phyloP scores from a whole-genome alignment of 2,113 vertebrate genomes.

The Cephalopholis sonnerati region DNA sequence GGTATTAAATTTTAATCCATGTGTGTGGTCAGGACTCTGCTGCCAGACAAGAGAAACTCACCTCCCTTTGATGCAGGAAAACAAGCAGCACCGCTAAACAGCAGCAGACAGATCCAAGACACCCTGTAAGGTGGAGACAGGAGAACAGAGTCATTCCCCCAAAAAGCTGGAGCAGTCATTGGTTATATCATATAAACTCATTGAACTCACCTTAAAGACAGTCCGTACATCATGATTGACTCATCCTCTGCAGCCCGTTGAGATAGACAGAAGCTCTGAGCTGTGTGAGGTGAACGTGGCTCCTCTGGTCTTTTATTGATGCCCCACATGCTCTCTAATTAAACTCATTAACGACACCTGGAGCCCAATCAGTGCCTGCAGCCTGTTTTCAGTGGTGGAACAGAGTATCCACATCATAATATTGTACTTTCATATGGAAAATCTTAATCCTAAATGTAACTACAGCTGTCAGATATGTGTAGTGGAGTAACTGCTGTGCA shows the following conservation, averaged over 20 bases:
- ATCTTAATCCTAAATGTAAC: no score
- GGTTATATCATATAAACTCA: no score
- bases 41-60: background rate
- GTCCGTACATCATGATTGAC: slow-evolving; percentile 6
- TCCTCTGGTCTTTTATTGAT: background rate
- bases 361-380: background rate
- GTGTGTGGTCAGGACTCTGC: no score
- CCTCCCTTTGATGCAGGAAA: slow-evolving; percentile 19
- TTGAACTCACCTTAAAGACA: slow-evolving; percentile 6
- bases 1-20: no score
- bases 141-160: fast-evolving
- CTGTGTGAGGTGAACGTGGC: no score
- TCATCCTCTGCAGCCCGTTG: background rate
- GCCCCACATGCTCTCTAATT: slow-evolving; percentile 3
- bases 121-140: background rate
- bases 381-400: background rate
- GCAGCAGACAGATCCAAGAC: slow-evolving; percentile 47
- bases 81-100: slow-evolving; percentile 6
- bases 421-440: no score
- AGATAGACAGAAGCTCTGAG: no score
- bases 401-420: no score
- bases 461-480: background rate
- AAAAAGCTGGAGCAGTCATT: background rate
- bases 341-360: slow-evolving; percentile 14
- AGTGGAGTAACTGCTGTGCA: no score